A percentile compares a stretch with the other conserved stretches of the same genome.
Evolutionary conservation across 2,113 vertebrate species (phyloP).

Genomic region (Dicentrarchus labrax): DNA sequence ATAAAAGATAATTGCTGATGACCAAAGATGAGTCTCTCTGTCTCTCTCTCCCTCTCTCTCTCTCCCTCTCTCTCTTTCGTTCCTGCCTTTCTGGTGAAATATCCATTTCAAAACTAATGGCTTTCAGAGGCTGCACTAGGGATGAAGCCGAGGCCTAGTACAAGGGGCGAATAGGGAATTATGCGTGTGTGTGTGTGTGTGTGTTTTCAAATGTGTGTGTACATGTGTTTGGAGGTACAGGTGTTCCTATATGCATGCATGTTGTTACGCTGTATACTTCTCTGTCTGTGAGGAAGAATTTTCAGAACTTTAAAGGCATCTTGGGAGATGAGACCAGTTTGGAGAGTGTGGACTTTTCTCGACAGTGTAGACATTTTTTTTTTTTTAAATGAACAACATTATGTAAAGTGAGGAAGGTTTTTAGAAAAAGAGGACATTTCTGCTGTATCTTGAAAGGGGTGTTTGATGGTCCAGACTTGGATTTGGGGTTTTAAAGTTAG

Average conservation of each 20-base stretch:
- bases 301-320: neutral
- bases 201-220: neutral
- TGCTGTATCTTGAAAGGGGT: neutral
- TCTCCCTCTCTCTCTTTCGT: slow-evolving; percentile 27
- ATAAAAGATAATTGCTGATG: slow-evolving; percentile 83
- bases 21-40: slow-evolving; percentile 75
- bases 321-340: neutral
- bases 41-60: slow-evolving; percentile 11
- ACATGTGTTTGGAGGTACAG: neutral
- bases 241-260: neutral
- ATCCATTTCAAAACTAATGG: slow-evolving; percentile 74
- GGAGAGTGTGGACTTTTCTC: neutral
- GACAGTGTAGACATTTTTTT: neutral
- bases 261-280: neutral
- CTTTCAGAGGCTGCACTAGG: slow-evolving; percentile 53
- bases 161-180: neutral
- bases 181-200: slow-evolving; percentile 29
- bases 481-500: neutral
- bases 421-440: neutral
- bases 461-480: neutral
- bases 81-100: slow-evolving; percentile 65
- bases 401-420: neutral
- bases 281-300: neutral
- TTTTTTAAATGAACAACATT: neutral
- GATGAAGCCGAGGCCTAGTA: slow-evolving; percentile 7